Conservation (phyloP, 1,140 invertebrate genomes). For the Diploscapter pachys region DNA sequence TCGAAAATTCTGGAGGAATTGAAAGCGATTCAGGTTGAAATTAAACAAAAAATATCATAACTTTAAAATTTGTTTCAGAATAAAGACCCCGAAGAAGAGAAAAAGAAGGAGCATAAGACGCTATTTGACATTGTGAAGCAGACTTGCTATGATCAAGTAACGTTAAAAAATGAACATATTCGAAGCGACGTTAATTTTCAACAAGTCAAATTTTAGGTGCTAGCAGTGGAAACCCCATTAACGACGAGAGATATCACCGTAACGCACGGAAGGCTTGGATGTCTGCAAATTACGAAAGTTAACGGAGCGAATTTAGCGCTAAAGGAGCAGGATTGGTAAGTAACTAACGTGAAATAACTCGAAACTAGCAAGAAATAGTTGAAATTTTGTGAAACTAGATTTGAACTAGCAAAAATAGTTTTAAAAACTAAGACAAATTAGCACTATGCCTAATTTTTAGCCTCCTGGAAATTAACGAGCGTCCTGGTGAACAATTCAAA, state of each 20-base stretch:
- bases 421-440: neutral
- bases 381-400: no score
- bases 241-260: slow-evolving; percentile 28
- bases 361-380: neutral
- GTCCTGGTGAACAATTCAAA: slow-evolving; percentile 30
- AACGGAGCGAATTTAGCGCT: slow-evolving; percentile 28
- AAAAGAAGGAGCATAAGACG: slow-evolving; percentile 15
- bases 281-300: slow-evolving; percentile 31
- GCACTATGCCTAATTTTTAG: slow-evolving; percentile 8
- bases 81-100: neutral
- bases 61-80: no score
- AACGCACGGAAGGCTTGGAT: slow-evolving; percentile 24
- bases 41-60: slow-evolving; percentile 3
- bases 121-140: slow-evolving; percentile 27
- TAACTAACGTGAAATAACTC: no score
- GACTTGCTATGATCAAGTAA: slow-evolving; percentile 32
- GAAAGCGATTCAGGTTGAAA: slow-evolving; percentile 1
- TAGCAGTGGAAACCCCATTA: slow-evolving; percentile 31
- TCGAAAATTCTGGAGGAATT: slow-evolving; percentile 18
- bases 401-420: neutral
- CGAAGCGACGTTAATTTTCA: neutral
- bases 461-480: slow-evolving; percentile 29
- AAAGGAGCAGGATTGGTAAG: slow-evolving; percentile 26
- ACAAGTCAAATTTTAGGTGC: slow-evolving; percentile 6
- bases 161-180: neutral